phyloP scores from a whole-genome alignment of 2,888 invertebrate genomes.

The Aphidius colemani region DNA sequence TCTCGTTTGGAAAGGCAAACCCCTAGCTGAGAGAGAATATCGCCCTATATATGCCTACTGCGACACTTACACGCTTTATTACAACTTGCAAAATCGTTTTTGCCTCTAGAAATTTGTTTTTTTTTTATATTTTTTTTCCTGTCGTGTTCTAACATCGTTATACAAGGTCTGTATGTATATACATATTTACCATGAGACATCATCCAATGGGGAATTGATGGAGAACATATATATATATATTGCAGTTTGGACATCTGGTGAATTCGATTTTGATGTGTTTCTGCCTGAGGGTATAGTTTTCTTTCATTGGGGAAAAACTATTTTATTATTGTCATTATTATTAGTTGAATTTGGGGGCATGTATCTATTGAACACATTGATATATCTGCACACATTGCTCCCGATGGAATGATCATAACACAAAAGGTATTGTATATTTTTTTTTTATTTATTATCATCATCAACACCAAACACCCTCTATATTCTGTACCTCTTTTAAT shows the following conservation, averaged over 20 bases:
- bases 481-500: too few species aligned
- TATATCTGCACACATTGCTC: constrained; percentile 11
- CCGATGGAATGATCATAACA: constrained; percentile 2
- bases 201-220: constrained; percentile 34
- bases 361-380: constrained; percentile 9
- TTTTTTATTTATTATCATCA: too few species aligned
- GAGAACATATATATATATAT: too few species aligned
- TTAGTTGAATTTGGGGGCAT: too few species aligned
- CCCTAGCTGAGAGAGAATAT: not conserved
- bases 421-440: not conserved
- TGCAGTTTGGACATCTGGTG: constrained; percentile 57
- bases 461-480: too few species aligned
- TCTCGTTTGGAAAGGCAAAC: not conserved
- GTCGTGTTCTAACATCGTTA: constrained; percentile 47
- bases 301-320: constrained; percentile 11
- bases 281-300: constrained; percentile 45
- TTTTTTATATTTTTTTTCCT: constrained; percentile 20
- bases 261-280: constrained; percentile 61
- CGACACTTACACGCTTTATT: constrained; percentile 32
- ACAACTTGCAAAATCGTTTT: constrained; percentile 25
- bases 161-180: constrained; percentile 16
- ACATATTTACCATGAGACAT: constrained; percentile 17
- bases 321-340: too few species aligned
- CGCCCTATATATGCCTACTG: not conserved
- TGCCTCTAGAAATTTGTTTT: constrained; percentile 12